phyloP scores from a whole-genome alignment of 1,140 invertebrate genomes.

The Drosophila murphyi region DNA sequence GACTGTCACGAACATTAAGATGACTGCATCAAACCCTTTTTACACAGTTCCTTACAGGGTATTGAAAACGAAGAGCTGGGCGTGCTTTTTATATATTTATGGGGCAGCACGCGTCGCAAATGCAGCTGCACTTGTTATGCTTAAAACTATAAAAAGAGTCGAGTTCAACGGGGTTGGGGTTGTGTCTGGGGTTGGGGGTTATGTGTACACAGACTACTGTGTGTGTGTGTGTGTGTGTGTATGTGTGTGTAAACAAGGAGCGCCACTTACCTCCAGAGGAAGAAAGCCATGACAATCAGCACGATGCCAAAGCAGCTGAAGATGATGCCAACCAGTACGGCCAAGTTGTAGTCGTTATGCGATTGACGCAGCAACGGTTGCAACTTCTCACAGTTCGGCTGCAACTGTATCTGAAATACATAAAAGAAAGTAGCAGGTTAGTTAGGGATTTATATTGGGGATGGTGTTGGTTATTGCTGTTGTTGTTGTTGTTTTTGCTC shows the following conservation, averaged over 20 bases:
- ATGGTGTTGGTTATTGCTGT: conserved; percentile 14
- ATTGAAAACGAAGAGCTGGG: neutral
- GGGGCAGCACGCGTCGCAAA: neutral
- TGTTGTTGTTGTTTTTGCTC: neutral
- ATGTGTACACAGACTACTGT: neutral
- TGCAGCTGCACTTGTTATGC: conserved; percentile 44
- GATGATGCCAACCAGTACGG: conserved; percentile 90
- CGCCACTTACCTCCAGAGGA: conserved; percentile 91
- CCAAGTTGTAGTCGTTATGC: conserved; percentile 88
- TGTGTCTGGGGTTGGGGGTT: neutral
- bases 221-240: too few species aligned
- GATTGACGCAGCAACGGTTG: conserved; percentile 86
- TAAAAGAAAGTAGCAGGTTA: conserved; percentile 13
- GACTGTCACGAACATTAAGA: neutral
- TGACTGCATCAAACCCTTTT: too few species aligned
- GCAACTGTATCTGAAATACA: conserved; percentile 84
- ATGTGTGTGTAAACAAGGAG: conserved; percentile 33
- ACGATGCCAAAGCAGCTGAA: conserved; percentile 90
- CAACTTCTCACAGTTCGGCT: conserved; percentile 89
- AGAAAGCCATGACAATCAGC: conserved; percentile 89
- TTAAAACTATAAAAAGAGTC: neutral
- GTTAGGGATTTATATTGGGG: neutral
- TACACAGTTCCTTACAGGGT: too few species aligned
- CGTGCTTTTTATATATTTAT: neutral
- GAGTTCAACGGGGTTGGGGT: neutral